phyloP scores from a whole-genome alignment of 2,113 vertebrate genomes.

The Eulemur rufifrons region DNA sequence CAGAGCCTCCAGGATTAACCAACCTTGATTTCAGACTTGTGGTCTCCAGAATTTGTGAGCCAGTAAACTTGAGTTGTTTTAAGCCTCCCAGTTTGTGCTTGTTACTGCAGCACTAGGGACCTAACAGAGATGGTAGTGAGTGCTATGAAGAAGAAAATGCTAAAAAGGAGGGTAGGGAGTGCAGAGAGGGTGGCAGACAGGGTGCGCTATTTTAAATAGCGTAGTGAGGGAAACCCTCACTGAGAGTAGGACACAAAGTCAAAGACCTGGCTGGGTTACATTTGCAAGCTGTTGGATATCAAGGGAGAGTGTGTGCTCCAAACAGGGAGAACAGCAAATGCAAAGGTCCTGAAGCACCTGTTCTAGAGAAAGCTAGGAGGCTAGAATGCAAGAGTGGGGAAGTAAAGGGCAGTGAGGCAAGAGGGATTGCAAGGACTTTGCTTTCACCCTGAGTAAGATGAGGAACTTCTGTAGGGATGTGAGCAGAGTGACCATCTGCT shows the following conservation, averaged over 20 bases:
- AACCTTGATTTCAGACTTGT: not conserved
- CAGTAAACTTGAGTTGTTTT: not conserved
- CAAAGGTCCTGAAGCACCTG: not conserved
- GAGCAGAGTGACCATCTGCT: not conserved
- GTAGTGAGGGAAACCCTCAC: not conserved
- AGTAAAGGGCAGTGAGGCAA: not conserved
- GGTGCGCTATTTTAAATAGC: not conserved
- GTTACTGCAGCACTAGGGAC: not conserved
- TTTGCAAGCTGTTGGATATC: not conserved
- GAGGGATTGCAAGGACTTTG: not conserved
- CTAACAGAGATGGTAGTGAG: not conserved
- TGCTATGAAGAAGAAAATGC: not conserved
- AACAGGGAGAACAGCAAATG: not conserved
- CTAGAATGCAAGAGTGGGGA: too few relatives aligned
- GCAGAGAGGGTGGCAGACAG: not conserved
- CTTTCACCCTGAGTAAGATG: not conserved
- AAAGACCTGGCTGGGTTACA: not conserved
- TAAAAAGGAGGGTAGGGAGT: not conserved
- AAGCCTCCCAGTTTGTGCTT: not conserved
- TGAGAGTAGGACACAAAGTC: not conserved
- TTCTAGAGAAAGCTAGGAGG: not conserved
- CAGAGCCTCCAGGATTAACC: not conserved
- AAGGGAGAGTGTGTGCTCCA: not conserved
- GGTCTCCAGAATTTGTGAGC: not conserved
- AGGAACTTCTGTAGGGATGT: not conserved